Percentiles rank a stretch among this genome's conserved stretches.
Evolutionary conservation across 2,888 invertebrate species (phyloP).

Genomic region (Plagiodera versicolora): DNA sequence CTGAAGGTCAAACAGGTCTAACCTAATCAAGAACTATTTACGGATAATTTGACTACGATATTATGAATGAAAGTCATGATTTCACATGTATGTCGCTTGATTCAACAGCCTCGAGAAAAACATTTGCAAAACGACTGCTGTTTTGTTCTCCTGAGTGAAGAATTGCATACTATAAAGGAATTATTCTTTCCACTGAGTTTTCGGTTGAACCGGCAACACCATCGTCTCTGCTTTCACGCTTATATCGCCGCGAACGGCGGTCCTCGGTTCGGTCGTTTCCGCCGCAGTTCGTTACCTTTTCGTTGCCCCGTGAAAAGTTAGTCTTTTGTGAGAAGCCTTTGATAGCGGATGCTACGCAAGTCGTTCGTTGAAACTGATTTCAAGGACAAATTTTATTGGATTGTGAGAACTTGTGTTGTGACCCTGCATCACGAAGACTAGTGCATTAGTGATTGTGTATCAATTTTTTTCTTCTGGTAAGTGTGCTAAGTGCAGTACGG

Average conservation of each 20-base stretch:
- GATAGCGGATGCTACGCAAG: constrained; percentile 28
- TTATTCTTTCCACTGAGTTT: not conserved
- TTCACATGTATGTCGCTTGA: too few species aligned
- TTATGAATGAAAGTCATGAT: too few species aligned
- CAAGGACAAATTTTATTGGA: constrained; percentile 30
- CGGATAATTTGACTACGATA: too few species aligned
- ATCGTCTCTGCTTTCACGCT: not conserved
- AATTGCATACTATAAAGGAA: too few species aligned
- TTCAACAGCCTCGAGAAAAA: too few species aligned
- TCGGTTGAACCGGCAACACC: not conserved
- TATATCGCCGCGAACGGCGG: not conserved
- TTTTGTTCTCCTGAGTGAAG: too few species aligned
- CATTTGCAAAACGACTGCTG: too few species aligned
- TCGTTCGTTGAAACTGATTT: constrained; percentile 31
- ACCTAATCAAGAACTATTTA: too few species aligned
- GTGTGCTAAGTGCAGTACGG: constrained; percentile 22
- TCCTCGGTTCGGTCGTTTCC: constrained; percentile 11
- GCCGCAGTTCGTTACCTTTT: constrained; percentile 14
- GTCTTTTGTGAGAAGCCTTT: constrained; percentile 32
- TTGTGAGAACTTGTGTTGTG: constrained; percentile 10
- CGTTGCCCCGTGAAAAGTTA: constrained; percentile 30
- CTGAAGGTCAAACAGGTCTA: too few species aligned
- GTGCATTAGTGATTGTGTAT: constrained; percentile 22
- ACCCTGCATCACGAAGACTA: too few species aligned
- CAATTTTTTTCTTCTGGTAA: constrained; percentile 22